Evolutionary conservation across 1,140 invertebrate species (phyloP), one percentile per base, ranked within the genome.

Genomic region (Drosophila repleta): DNA sequence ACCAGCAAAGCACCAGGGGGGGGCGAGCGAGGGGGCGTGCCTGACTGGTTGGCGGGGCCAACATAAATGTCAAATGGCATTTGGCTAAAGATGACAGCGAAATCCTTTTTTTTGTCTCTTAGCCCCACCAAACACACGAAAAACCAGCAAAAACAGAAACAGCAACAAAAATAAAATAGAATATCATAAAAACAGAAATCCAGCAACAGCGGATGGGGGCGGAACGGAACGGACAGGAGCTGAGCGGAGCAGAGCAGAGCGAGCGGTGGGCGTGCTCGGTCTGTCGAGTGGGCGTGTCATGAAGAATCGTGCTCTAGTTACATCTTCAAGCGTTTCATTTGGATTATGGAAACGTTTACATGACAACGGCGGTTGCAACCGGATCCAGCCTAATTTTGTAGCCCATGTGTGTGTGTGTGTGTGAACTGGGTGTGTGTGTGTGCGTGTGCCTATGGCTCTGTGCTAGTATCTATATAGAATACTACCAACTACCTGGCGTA

Each of bases 61-160:
- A 71, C 80, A 79, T 53, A 81, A 84, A 81, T 84, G 77, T 87
- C 82, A 84, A 84, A 85, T 81, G 82, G 58, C 74, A 80, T 84
- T 85, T 77, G 71, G 57, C 64, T 62, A 41, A 76, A 79, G 81
- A 83, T 78, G 77, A 55, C 64, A 85, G 75, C 35, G 52, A 67
- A 76, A 72, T 72, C 69, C 69, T 61, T 72, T 67, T n/a, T 21
- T 56, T 55, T 39, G 24, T 29, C 51, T 21, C 3, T 6, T 46
- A 26, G 24, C 17, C 11, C 37, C 29, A 1, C 29, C 7, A 1
- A 6, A 5, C 29, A 29, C 29, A 29, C 26, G 6, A 29, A 29
- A 29, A 29, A 29, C 4, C 7, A 39, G 24, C 4, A 21, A n/a
- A 35, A 13, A 41, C 3, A 41, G 3, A 41, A n/a, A n/a, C 37